These are phyloP conservation scores for Tineola bisselliella DNA, from an alignment of 2,888 invertebrate species.

Conservation along the genomic window DNA sequence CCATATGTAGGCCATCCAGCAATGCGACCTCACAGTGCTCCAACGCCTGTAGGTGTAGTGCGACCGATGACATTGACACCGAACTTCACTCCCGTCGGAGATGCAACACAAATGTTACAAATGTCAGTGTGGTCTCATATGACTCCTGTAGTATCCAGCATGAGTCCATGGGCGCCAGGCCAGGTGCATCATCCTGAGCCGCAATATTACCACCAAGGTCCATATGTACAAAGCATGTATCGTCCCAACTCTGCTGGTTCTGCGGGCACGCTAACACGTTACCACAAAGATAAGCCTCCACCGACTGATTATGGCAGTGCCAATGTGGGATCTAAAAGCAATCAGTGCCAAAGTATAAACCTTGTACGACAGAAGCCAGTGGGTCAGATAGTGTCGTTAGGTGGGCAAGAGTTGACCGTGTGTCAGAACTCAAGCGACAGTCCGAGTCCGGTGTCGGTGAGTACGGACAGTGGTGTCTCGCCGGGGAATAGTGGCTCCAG, in stretches of 20 bases:
- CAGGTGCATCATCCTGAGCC: slow-evolving; percentile 42
- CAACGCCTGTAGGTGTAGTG: slow-evolving; percentile 35
- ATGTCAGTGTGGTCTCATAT: slow-evolving; percentile 57
- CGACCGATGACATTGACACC: slow-evolving; percentile 43
- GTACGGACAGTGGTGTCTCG: slow-evolving; percentile 50
- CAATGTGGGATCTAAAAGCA: slow-evolving; percentile 25
- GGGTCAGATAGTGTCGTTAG: slow-evolving; percentile 57
- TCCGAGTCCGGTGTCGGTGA: slow-evolving; percentile 51
- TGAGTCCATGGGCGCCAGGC: slow-evolving; percentile 49
- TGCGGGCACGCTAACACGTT: slow-evolving; percentile 56
- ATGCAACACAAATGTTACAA: slow-evolving; percentile 48
- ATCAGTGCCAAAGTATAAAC: slow-evolving; percentile 64
- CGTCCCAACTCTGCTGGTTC: slow-evolving; percentile 57
- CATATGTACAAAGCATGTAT: slow-evolving; percentile 52
- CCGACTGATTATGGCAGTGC: slow-evolving; percentile 13
- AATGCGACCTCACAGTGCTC: slow-evolving; percentile 51
- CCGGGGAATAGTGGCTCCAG: slow-evolving; percentile 19
- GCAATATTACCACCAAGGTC: slow-evolving; percentile 58
- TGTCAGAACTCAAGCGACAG: slow-evolving; percentile 40
- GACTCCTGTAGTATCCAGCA: slow-evolving; percentile 44
- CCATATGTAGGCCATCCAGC: slow-evolving; percentile 43
- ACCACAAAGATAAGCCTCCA: slow-evolving; percentile 36
- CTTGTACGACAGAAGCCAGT: slow-evolving; percentile 62
- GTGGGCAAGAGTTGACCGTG: slow-evolving; percentile 56
- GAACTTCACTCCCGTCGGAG: slow-evolving; percentile 32